A percentile compares a stretch with the other conserved stretches of the same genome.
Evolutionary conservation across 2,888 invertebrate genomes (phyloP).

Genomic region (Drosophila mimica): DNA sequence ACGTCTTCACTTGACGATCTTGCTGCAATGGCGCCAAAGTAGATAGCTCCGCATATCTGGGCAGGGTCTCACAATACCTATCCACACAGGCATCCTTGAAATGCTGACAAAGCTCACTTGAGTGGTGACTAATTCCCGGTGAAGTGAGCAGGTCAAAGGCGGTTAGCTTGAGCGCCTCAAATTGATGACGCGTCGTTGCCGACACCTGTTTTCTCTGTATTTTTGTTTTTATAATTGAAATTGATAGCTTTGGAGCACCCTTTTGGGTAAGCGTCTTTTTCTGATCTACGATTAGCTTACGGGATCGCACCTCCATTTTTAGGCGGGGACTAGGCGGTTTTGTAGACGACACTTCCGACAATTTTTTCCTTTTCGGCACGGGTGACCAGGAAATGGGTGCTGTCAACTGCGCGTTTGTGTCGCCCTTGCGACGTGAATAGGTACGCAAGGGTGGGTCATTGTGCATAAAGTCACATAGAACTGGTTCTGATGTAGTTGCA

Average conservation of each 20-base stretch:
- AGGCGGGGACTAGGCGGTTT: constrained; percentile 57
- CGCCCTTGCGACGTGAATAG: constrained; percentile 62
- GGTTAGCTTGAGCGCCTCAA: constrained; percentile 57
- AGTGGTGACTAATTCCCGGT: constrained; percentile 44
- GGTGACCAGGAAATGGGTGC: constrained; percentile 53
- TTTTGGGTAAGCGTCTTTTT: constrained; percentile 54
- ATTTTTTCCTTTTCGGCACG: constrained; percentile 41
- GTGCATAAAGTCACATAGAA: constrained; percentile 10
- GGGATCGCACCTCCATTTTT: constrained; percentile 61
- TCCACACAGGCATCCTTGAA: constrained; percentile 56
- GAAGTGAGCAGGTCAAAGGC: constrained; percentile 81
- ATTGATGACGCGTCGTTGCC: constrained; percentile 64
- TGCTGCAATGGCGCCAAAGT: constrained; percentile 23
- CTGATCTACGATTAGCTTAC: constrained; percentile 75
- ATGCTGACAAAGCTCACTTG: constrained; percentile 28
- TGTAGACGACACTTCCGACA: constrained; percentile 44
- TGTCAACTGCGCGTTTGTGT: background rate
- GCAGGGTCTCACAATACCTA: constrained; percentile 50
- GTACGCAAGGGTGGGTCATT: constrained; percentile 69
- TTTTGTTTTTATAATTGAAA: constrained; percentile 28
- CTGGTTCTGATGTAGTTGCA: background rate
- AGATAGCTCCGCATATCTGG: constrained; percentile 54
- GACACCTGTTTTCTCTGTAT: constrained; percentile 52
- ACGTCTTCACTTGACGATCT: constrained; percentile 51
- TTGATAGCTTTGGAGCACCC: constrained; percentile 38